Evolutionary conservation across 2,888 invertebrate genomes (phyloP).

Genomic region (Phragmatobia fuliginosa): DNA sequence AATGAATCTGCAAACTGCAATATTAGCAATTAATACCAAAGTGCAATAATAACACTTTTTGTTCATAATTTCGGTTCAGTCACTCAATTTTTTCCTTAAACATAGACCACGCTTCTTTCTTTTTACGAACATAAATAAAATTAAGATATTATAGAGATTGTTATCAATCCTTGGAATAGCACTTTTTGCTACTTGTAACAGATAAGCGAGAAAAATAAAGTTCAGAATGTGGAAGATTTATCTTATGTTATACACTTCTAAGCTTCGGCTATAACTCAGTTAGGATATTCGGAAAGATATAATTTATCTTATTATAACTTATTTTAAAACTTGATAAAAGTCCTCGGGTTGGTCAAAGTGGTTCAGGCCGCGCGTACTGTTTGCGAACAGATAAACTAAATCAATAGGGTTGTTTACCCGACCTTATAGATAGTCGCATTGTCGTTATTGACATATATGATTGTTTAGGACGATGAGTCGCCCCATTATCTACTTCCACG

Average conservation of each 20-base stretch:
- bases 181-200: conserved; percentile 31
- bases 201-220: conserved; percentile 32
- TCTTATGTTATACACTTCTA: conserved; percentile 12
- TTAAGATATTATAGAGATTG: conserved; percentile 27
- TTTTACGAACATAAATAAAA: conserved; percentile 24
- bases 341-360: conserved; percentile 22
- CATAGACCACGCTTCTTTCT: conserved; percentile 5
- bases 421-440: conserved; percentile 75
- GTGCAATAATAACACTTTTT: conserved; percentile 56
- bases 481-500: conserved; percentile 62
- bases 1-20: conserved; percentile 56
- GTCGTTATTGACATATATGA: conserved; percentile 67
- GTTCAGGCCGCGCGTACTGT: conserved; percentile 59
- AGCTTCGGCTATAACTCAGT: background rate
- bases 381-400: conserved; percentile 79
- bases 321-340: conserved; percentile 17
- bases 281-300: background rate
- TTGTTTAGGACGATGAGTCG: conserved; percentile 76
- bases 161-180: conserved; percentile 37
- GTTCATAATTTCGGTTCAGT: conserved; percentile 16
- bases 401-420: conserved; percentile 76
- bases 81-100: conserved; percentile 1
- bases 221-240: conserved; percentile 38
- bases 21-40: conserved; percentile 61
- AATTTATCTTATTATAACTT: background rate